Evolutionary conservation across 2,797 vertebrate species (phyloP).

Genomic region (Anableps anableps): DNA sequence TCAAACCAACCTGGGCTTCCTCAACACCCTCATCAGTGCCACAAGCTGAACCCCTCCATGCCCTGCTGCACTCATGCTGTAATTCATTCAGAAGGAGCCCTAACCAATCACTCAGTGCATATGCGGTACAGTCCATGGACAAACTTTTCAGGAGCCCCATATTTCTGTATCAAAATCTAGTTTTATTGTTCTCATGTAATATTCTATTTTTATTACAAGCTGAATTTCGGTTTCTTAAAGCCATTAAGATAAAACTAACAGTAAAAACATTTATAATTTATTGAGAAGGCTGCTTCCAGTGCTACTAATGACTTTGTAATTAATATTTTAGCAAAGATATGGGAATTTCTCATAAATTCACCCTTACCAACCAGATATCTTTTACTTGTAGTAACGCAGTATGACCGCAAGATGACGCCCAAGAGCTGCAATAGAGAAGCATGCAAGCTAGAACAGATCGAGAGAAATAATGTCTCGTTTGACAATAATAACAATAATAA

Average conservation of each 20-base stretch:
- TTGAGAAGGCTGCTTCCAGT: too few relatives aligned
- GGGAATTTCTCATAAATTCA: neutral
- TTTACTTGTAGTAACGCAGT: conserved; percentile 9
- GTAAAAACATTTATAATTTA: neutral
- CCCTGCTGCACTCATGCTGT: neutral
- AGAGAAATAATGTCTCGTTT: neutral
- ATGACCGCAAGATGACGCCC: conserved; percentile 51
- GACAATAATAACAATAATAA: neutral
- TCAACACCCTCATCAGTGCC: neutral
- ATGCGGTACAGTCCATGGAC: neutral
- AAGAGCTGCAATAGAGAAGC: conserved; percentile 10
- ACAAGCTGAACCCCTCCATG: neutral
- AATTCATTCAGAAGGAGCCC: neutral
- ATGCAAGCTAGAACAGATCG: neutral
- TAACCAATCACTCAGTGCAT: neutral
- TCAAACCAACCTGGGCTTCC: too few relatives aligned
- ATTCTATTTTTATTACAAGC: neutral
- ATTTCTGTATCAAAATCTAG: neutral
- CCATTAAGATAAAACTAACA: neutral
- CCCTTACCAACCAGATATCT: neutral
- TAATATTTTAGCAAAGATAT: neutral
- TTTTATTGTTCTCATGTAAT: neutral
- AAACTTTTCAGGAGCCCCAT: neutral
- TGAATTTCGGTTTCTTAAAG: neutral
- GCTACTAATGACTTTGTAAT: neutral